phyloP scores from a whole-genome alignment of 92 coral and sea anemone species.

The Ricordea florida region DNA sequence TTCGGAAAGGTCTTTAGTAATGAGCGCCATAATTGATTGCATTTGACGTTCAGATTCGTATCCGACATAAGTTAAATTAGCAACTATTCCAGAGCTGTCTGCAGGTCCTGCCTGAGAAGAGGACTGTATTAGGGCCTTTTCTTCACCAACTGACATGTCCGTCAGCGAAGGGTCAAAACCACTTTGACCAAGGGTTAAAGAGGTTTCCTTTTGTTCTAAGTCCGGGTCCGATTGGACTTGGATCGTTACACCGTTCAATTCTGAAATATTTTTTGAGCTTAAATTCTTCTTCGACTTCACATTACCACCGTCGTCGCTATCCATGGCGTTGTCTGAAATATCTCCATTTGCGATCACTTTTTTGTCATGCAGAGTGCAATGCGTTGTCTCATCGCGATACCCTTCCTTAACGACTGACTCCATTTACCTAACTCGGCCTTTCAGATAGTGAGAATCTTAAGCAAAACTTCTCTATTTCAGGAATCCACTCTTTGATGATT shows the following conservation, averaged over 20 bases:
- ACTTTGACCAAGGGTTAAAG: neutral
- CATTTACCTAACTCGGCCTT: too few relatives aligned
- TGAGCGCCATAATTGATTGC: conserved; percentile 95
- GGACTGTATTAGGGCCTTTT: neutral
- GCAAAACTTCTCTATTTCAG: too few relatives aligned
- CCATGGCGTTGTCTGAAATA: neutral
- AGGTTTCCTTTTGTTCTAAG: conserved; percentile 18
- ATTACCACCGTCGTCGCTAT: neutral
- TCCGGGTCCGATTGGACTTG: conserved; percentile 19
- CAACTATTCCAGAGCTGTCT: conserved; percentile 1
- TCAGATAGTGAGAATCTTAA: too few relatives aligned
- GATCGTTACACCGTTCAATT: conserved; percentile 74
- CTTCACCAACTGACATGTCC: conserved; percentile 3
- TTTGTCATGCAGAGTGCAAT: conserved; percentile 1
- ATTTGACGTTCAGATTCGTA: conserved; percentile 95
- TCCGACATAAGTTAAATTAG: conserved; percentile 63
- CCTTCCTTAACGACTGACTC: too few relatives aligned
- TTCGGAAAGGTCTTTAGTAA: conserved; percentile 97
- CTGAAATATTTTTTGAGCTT: conserved; percentile 62
- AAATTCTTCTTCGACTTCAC: conserved; percentile 15
- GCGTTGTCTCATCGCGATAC: too few relatives aligned
- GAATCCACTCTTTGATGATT: too few relatives aligned
- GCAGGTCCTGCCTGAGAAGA: conserved; percentile 26
- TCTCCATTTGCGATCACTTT: conserved; percentile 11
- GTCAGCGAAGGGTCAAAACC: conserved; percentile 11